A percentile compares a stretch with the other conserved stretches of the same genome.
Conservation (phyloP, 2,888 invertebrate species). For the Stegophylla sp. region DNA sequence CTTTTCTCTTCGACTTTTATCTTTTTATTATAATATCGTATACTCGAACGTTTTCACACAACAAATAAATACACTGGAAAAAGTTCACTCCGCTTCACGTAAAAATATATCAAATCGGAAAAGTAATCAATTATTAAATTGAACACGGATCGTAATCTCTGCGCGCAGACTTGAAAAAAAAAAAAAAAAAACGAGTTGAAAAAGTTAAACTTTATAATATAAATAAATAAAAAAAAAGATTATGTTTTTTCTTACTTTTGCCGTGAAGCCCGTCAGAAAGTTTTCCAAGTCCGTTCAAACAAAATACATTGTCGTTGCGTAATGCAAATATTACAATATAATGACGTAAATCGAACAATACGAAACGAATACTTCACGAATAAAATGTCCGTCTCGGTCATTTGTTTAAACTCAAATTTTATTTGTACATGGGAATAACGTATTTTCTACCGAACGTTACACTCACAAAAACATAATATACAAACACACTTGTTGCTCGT, state of each 20-base stretch:
- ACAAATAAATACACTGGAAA: no score
- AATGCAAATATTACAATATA: not conserved
- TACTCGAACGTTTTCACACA: no score
- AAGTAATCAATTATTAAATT: not conserved
- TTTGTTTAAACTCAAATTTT: constrained; percentile 25
- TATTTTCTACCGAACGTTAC: not conserved
- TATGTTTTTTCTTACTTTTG: not conserved
- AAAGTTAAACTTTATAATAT: not conserved
- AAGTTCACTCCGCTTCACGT: not conserved
- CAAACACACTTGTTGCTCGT: constrained; percentile 47
- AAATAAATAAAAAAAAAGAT: not conserved
- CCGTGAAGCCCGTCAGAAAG: not conserved
- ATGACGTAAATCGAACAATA: not conserved
- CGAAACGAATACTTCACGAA: constrained; percentile 3
- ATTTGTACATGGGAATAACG: constrained; percentile 7
- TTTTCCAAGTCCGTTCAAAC: not conserved
- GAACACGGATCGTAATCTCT: not conserved
- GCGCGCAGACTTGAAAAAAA: not conserved
- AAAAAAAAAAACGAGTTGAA: not conserved
- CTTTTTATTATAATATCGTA: no score
- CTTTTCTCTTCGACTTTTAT: no score
- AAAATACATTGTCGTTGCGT: not conserved
- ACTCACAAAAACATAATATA: not conserved
- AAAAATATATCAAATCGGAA: not conserved
- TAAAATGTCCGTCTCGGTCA: constrained; percentile 7